Conservation (phyloP, 2,888 invertebrate genomes). For the Micropterix aruncella region DNA sequence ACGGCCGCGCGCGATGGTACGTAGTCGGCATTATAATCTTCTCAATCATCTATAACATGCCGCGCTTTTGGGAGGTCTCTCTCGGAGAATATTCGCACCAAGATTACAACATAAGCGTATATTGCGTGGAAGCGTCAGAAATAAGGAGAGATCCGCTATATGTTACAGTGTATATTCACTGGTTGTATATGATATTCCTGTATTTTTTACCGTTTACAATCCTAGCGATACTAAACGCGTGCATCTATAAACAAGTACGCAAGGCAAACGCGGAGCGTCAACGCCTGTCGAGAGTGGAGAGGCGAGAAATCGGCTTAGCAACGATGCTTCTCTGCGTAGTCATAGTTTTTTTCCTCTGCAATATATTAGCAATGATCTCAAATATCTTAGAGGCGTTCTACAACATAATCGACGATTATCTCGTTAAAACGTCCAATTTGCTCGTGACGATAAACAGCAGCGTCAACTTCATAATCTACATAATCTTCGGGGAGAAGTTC, state of each 20-base stretch:
- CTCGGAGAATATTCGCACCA: slow-evolving; percentile 24
- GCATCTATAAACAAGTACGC: slow-evolving; percentile 82
- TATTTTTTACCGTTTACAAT: slow-evolving; percentile 85
- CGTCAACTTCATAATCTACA: slow-evolving; percentile 95
- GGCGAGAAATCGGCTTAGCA: slow-evolving; percentile 85
- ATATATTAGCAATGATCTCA: slow-evolving; percentile 72
- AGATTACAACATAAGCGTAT: slow-evolving; percentile 44
- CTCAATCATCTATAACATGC: slow-evolving; percentile 74
- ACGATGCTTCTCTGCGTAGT: slow-evolving; percentile 93
- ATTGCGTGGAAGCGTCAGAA: slow-evolving; percentile 54
- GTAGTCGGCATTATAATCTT: slow-evolving; percentile 69
- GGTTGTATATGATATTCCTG: slow-evolving; percentile 89
- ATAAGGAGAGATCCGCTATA: slow-evolving; percentile 59
- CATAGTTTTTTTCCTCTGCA: slow-evolving; percentile 87
- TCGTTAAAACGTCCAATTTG: slow-evolving; percentile 77
- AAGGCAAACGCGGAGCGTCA: slow-evolving; percentile 83
- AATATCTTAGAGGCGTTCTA: slow-evolving; percentile 78
- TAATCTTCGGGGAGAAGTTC: slow-evolving; percentile 95
- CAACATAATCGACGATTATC: slow-evolving; percentile 44
- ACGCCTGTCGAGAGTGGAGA: slow-evolving; percentile 75
- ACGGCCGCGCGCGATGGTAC: slow-evolving; percentile 72
- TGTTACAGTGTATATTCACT: slow-evolving; percentile 79
- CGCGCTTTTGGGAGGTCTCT: slow-evolving; percentile 60
- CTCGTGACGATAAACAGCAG: slow-evolving; percentile 94
- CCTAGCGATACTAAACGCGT: slow-evolving; percentile 77